Evolutionary conservation across 2,113 vertebrate species (phyloP).

Genomic region (Haemorhous mexicanus): DNA sequence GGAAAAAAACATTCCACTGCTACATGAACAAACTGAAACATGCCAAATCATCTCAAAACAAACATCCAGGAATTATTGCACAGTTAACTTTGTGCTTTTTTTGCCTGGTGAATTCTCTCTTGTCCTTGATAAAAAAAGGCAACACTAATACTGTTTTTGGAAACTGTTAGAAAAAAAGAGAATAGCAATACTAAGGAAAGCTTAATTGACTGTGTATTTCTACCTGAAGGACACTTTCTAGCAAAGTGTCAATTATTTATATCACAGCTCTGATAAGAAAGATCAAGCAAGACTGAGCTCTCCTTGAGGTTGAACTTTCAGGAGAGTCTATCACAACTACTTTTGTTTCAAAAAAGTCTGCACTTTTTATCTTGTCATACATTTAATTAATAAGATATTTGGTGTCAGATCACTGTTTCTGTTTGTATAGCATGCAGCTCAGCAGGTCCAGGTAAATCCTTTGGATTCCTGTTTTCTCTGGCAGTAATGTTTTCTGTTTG

Average conservation of each 20-base stretch:
- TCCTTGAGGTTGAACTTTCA: background rate
- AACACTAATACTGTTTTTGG: background rate
- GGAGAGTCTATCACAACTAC: background rate
- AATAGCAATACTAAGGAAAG: background rate
- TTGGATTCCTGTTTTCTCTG: background rate
- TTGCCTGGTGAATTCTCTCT: background rate
- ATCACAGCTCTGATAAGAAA: background rate
- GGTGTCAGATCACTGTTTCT: background rate
- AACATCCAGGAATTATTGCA: background rate
- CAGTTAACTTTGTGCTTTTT: background rate
- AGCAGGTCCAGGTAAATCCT: background rate
- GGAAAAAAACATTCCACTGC: background rate
- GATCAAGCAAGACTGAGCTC: background rate
- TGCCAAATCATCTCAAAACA: background rate
- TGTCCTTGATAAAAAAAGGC: background rate
- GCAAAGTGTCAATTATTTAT: conserved; percentile 19
- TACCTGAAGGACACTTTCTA: background rate
- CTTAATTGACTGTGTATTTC: background rate
- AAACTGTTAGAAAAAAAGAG: background rate
- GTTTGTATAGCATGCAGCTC: background rate
- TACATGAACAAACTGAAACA: background rate
- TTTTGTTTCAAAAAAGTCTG: background rate
- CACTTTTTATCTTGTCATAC: background rate
- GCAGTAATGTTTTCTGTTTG: background rate
- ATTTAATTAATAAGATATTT: background rate